Evolutionary conservation across 2,888 invertebrate species (phyloP).

Genomic region (Cheilosia urbana): DNA sequence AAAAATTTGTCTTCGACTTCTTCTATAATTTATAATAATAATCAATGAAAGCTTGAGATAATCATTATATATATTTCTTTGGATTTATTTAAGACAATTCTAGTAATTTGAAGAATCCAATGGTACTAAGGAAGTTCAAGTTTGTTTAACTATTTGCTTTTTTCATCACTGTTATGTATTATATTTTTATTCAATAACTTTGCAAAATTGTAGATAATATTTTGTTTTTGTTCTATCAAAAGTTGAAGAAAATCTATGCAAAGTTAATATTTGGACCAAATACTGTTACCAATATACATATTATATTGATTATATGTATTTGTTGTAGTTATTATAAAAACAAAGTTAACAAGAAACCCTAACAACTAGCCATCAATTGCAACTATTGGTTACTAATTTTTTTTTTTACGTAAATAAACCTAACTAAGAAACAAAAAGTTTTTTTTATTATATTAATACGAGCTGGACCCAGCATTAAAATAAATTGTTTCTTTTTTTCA

Average conservation of each 20-base stretch:
- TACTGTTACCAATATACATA: slow-evolving; percentile 56
- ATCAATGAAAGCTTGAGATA: slow-evolving; percentile 28
- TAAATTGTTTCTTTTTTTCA: slow-evolving; percentile 23
- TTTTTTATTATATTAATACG: background rate
- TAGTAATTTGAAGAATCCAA: slow-evolving; percentile 64
- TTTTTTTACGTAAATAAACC: slow-evolving; percentile 71
- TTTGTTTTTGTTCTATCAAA: slow-evolving; percentile 17
- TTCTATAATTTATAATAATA: slow-evolving; percentile 17
- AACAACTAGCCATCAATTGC: slow-evolving; percentile 68
- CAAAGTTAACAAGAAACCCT: slow-evolving; percentile 44
- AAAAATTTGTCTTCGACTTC: slow-evolving; percentile 22
- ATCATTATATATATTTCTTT: slow-evolving; percentile 3
- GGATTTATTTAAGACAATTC: slow-evolving; percentile 33
- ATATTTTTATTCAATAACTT: slow-evolving; percentile 30
- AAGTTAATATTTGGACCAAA: slow-evolving; percentile 61
- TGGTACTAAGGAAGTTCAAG: slow-evolving; percentile 60
- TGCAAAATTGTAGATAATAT: slow-evolving; percentile 37
- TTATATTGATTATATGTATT: slow-evolving; percentile 51
- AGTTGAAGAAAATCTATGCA: slow-evolving; percentile 24
- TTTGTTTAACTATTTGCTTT: slow-evolving; percentile 37
- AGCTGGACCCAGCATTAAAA: background rate
- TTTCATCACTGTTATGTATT: slow-evolving; percentile 46
- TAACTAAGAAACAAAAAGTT: slow-evolving; percentile 54
- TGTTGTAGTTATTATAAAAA: slow-evolving; percentile 41
- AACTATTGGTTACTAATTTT: slow-evolving; percentile 73